These are phyloP conservation scores for Xenopus petersii DNA, from an alignment of 2,797 vertebrate genomes.

Conservation along the genomic window DNA sequence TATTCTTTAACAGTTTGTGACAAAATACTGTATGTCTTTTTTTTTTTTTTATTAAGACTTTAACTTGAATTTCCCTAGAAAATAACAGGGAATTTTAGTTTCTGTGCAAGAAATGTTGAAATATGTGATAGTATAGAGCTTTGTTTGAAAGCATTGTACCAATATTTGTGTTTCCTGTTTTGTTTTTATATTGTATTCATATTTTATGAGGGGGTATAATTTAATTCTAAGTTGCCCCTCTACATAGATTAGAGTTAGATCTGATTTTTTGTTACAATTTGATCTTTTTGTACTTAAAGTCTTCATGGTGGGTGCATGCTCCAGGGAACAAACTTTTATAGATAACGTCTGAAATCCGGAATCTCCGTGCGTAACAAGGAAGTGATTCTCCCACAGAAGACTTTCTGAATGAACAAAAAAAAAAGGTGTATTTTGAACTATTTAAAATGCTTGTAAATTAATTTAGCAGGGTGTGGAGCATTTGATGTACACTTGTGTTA, in stretches of 20 bases:
- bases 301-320: constrained; percentile 90
- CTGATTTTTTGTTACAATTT: constrained; percentile 56
- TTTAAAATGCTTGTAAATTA: constrained; percentile 93
- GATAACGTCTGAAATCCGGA: constrained; percentile 68
- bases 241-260: constrained; percentile 74
- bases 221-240: constrained; percentile 81
- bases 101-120: constrained; percentile 89
- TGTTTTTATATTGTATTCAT: constrained; percentile 64
- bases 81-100: constrained; percentile 87
- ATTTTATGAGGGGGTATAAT: constrained; percentile 70
- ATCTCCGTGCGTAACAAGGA: constrained; percentile 81
- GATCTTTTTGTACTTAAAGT: constrained; percentile 78
- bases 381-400: constrained; percentile 72
- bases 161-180: constrained; percentile 69
- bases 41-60: constrained; percentile 68
- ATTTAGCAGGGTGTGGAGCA: constrained; percentile 92
- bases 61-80: constrained; percentile 91
- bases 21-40: constrained; percentile 68
- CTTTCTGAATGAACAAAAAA: constrained; percentile 81
- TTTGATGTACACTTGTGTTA: constrained; percentile 98
- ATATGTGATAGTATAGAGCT: constrained; percentile 86
- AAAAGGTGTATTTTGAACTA: constrained; percentile 87
- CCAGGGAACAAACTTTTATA: constrained; percentile 82
- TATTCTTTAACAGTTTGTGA: constrained; percentile 84
- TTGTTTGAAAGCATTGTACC: constrained; percentile 84